Evolutionary conservation across 1,140 invertebrate species (phyloP).

Genomic region (Stratiolaelaps scimitus): DNA sequence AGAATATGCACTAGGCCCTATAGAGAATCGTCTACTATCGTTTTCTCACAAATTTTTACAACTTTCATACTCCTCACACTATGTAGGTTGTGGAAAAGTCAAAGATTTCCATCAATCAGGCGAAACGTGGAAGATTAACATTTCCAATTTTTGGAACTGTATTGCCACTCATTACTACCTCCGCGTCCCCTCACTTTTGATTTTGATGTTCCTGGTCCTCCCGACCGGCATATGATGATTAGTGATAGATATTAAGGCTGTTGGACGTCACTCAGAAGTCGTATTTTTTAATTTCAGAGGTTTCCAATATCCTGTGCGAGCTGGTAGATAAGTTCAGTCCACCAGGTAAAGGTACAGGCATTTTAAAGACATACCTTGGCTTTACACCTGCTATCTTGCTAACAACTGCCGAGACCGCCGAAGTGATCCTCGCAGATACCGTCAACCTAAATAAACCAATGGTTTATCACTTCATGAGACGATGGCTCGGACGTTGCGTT

Average conservation of each 20-base stretch:
- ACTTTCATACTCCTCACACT: no score
- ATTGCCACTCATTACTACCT: no score
- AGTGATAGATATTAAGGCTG: not conserved
- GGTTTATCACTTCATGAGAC: not conserved
- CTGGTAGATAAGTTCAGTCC: not conserved
- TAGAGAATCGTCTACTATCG: no score
- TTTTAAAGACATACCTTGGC: not conserved
- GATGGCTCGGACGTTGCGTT: not conserved
- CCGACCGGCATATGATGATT: not conserved
- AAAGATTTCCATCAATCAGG: no score
- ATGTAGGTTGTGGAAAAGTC: no score
- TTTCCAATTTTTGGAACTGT: no score
- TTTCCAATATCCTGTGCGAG: not conserved
- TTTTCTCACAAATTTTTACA: no score
- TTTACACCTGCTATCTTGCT: not conserved
- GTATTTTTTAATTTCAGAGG: not conserved
- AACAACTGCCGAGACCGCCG: not conserved
- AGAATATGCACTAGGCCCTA: no score
- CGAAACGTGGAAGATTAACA: no score
- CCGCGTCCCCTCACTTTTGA: no score
- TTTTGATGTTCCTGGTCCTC: no score
- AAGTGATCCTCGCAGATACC: not conserved
- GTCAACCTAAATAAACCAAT: conserved; percentile 1
- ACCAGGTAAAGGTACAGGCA: not conserved
- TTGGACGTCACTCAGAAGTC: not conserved